Evolutionary conservation across 2,888 invertebrate species (phyloP), one percentile per base, ranked within the genome.

Genomic region (Eupithecia dodoneata): DNA sequence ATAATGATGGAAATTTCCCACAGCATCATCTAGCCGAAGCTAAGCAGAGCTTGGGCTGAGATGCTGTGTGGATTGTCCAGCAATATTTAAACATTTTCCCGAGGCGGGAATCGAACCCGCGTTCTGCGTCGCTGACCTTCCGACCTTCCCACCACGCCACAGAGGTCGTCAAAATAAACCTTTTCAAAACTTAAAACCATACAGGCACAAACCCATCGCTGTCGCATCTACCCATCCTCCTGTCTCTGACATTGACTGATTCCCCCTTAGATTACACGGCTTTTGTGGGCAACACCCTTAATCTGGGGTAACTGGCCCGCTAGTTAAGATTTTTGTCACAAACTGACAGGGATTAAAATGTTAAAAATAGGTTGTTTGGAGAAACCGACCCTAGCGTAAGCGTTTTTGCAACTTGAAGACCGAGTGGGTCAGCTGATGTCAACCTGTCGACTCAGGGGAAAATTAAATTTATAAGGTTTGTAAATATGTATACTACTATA

Each of bases 181-280:
- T 30, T 30, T 30, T 30, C 30, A 44, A 49, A 49, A 42, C 67
- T 74, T 67, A 74, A 76, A 80, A 80, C 80, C 80, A 85, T 82
- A 85, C 80, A 83, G 80, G 73, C 73, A 73, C 71, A 81, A 78
- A 81, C 81, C 82, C 85, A 86, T 86, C 83, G 83, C 80, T 79
- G 80, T 82, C 81, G 71, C 80, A 80, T 82, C 55, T 77, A 71
- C 83, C 83, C 87, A 76, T 75, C 85, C 55, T 15, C 55, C 85
- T 76, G 52, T 49, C 47, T 5, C 45, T 86, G 88, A 88, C 89
- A 81, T 81, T 86, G 88, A 88, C 83, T 80, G 86, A 88, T 88
- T 79, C 79, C 79, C 80, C 80, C 78, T 79, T 77, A 81, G 83
- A 82, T 84, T 83, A 84, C 80, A 79, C 76, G 83, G 83, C 79